phyloP scores from a whole-genome alignment of 2,888 invertebrate species.

The Lamproptera curius region DNA sequence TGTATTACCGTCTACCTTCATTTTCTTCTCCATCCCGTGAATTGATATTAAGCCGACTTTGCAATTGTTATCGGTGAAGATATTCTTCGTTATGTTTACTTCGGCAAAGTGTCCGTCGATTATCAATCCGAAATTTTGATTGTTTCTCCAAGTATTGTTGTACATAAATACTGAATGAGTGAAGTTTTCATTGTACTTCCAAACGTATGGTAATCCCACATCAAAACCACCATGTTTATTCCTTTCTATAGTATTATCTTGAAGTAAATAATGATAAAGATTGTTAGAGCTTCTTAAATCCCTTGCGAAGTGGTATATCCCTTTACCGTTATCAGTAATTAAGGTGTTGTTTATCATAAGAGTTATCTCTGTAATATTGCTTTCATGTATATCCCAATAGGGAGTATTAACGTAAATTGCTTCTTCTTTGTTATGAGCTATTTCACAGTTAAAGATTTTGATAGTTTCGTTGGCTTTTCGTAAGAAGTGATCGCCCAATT shows the following conservation, averaged over 20 bases:
- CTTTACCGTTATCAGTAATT: conserved; percentile 92
- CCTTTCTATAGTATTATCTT: conserved; percentile 90
- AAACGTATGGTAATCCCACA: conserved; percentile 94
- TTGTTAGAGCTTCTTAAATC: conserved; percentile 98
- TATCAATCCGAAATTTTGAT: conserved; percentile 89
- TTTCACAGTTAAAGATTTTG: conserved; percentile 87
- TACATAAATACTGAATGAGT: conserved; percentile 93
- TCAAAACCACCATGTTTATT: conserved; percentile 93
- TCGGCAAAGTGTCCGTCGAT: conserved; percentile 96
- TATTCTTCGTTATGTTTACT: conserved; percentile 91
- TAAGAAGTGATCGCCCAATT: conserved; percentile 90
- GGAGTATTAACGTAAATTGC: conserved; percentile 91
- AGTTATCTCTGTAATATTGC: conserved; percentile 93
- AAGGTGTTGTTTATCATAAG: conserved; percentile 92
- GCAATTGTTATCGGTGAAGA: conserved; percentile 91
- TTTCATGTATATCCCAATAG: conserved; percentile 89
- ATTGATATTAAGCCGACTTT: conserved; percentile 87
- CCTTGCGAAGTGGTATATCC: conserved; percentile 92
- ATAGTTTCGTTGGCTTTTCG: conserved; percentile 93
- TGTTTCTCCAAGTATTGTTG: conserved; percentile 92
- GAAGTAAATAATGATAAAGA: conserved; percentile 95
- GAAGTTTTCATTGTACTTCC: conserved; percentile 96
- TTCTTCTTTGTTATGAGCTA: conserved; percentile 88
- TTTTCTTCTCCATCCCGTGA: conserved; percentile 97
- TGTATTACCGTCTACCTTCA: conserved; percentile 88